Percentiles rank a stretch among this genome's conserved stretches.
These are phyloP conservation scores for Blennius ocellaris DNA, from an alignment of 2,113 vertebrate species.

Conservation along the genomic window DNA sequence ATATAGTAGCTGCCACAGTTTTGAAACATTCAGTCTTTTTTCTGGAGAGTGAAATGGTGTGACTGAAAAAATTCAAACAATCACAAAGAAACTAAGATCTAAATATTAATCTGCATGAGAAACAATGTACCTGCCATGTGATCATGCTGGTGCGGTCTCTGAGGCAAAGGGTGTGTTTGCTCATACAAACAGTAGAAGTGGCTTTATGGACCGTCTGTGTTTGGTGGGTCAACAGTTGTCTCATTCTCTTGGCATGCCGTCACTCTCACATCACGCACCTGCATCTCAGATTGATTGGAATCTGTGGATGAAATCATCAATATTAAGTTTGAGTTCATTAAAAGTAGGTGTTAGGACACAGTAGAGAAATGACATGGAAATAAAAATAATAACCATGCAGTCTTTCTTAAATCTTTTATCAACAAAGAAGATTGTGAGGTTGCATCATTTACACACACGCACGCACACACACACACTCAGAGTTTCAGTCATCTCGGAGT, in stretches of 20 bases:
- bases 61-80: no score
- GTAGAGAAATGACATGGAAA: no score
- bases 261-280: slow-evolving; percentile 33
- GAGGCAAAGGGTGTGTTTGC: slow-evolving; percentile 84
- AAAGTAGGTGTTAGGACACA: no score
- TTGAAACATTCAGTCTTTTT: no score
- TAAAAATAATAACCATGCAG: no score
- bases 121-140: slow-evolving; percentile 13
- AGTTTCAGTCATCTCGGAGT: no score
- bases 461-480: no score
- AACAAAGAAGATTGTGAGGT: no score
- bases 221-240: slow-evolving; percentile 79
- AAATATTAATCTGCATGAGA: slow-evolving; percentile 9
- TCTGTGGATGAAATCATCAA: not conserved
- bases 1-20: no score
- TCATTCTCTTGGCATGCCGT: slow-evolving; percentile 63
- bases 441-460: no score
- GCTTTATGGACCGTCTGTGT: slow-evolving; percentile 83
- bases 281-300: slow-evolving; percentile 1
- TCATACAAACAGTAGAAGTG: slow-evolving; percentile 81
- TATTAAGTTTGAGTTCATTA: not conserved
- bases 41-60: no score
- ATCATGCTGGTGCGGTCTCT: slow-evolving; percentile 61
- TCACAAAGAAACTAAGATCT: not conserved
- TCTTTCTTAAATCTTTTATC: no score